A percentile compares a stretch with the other conserved stretches of the same genome.
Evolutionary conservation across 2,113 vertebrate species (phyloP).

Genomic region (Mormoops blainvillei): DNA sequence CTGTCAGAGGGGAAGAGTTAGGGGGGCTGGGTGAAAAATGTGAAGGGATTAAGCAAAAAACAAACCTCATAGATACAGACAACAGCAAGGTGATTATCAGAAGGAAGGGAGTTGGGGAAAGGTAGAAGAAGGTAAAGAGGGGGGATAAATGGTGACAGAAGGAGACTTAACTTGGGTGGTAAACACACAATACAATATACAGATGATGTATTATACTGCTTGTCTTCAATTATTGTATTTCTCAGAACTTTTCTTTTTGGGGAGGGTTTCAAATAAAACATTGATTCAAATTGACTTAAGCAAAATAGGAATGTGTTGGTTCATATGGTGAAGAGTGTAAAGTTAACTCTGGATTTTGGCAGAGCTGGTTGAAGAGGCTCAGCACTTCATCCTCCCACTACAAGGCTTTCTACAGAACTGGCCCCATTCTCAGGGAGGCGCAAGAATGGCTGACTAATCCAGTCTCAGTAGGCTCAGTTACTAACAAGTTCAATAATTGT

Average conservation of each 20-base stretch:
- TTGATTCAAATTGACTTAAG: not conserved
- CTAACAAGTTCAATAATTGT: not conserved
- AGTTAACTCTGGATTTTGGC: not conserved
- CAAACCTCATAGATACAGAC: not conserved
- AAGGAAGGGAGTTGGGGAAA: not conserved
- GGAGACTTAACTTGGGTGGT: not conserved
- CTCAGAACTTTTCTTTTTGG: not conserved
- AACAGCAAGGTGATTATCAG: not conserved
- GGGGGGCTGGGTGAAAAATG: not conserved
- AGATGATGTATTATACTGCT: not conserved
- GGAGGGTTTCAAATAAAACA: not conserved
- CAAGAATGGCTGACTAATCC: not conserved
- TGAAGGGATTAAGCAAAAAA: not conserved
- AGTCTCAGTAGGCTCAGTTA: not conserved
- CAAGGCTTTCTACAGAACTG: not conserved
- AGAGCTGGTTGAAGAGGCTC: too few species aligned
- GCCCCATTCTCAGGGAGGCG: not conserved
- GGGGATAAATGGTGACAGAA: not conserved
- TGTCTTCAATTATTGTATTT: not conserved
- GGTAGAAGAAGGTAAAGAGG: not conserved
- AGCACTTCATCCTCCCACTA: too few species aligned
- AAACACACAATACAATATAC: not conserved
- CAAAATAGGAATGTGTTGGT: not conserved
- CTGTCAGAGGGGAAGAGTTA: not conserved
- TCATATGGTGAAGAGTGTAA: not conserved